Evolutionary conservation across 2,888 invertebrate species (phyloP).

Genomic region (Brenthis daphne): DNA sequence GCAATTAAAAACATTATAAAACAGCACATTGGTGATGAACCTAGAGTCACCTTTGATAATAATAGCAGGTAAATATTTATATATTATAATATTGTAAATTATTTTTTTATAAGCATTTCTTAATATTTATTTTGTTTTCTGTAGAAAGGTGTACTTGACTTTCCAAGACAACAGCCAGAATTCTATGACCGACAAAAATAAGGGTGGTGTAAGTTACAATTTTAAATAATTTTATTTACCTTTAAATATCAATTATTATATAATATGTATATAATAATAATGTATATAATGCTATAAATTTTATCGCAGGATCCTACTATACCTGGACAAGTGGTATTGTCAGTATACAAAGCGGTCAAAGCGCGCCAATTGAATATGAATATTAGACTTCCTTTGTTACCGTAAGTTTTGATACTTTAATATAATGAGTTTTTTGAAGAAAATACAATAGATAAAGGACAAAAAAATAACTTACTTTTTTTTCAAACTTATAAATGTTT

Average conservation of each 20-base stretch:
- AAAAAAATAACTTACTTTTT: not conserved
- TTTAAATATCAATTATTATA: not conserved
- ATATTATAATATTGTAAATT: not conserved
- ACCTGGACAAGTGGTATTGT: slow-evolving; percentile 83
- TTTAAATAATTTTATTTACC: not conserved
- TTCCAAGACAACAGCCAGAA: slow-evolving; percentile 73
- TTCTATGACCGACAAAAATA: slow-evolving; percentile 49
- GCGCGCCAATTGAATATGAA: slow-evolving; percentile 82
- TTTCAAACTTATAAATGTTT: not conserved
- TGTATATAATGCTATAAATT: not conserved
- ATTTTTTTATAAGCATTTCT: slow-evolving; percentile 47
- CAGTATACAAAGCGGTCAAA: slow-evolving; percentile 89
- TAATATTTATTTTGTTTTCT: slow-evolving; percentile 43
- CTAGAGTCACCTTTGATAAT: slow-evolving; percentile 76
- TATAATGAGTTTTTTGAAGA: too few relatives aligned
- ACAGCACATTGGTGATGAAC: slow-evolving; percentile 74
- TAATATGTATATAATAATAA: not conserved
- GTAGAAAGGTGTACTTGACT: slow-evolving; percentile 85
- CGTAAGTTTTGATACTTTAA: slow-evolving; percentile 67
- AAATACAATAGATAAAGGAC: too few relatives aligned
- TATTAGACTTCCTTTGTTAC: slow-evolving; percentile 79
- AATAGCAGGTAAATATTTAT: slow-evolving; percentile 72
- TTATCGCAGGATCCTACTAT: slow-evolving; percentile 66
- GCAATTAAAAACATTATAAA: slow-evolving; percentile 83
- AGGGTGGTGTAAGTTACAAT: slow-evolving; percentile 59